Evolutionary conservation across 1,140 invertebrate genomes (phyloP).

Genomic region (Drosophila saltans): DNA sequence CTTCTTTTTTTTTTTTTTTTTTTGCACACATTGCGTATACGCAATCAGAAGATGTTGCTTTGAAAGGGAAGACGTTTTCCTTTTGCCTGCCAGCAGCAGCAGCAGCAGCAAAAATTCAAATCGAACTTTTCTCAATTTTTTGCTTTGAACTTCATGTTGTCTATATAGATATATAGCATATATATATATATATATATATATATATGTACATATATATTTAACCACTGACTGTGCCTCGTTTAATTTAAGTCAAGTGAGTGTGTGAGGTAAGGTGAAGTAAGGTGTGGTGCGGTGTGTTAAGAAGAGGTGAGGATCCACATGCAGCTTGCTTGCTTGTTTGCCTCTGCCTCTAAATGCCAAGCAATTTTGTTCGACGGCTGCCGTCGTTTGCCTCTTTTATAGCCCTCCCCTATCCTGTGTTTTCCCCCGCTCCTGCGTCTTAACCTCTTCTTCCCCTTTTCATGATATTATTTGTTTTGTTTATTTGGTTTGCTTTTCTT

Average conservation of each 20-base stretch:
- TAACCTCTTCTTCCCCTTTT: not conserved
- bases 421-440: not conserved
- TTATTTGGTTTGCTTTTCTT: conserved; percentile 72
- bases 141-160: conserved; percentile 54
- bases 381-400: conserved; percentile 41
- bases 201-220: conserved; percentile 44
- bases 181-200: conserved; percentile 12
- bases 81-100: conserved; percentile 61
- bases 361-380: conserved; percentile 38
- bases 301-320: conserved; percentile 42
- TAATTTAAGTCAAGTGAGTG: conserved; percentile 79
- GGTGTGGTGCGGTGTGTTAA: not conserved
- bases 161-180: conserved; percentile 6
- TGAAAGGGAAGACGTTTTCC: conserved; percentile 66
- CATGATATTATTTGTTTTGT: conserved; percentile 65
- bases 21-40: conserved; percentile 72
- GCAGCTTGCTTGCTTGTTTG: conserved; percentile 36
- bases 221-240: conserved; percentile 52
- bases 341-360: conserved; percentile 46
- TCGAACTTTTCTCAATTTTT: conserved; percentile 26
- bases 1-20: conserved; percentile 49
- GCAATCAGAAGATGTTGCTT: conserved; percentile 69
- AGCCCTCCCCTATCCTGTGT: conserved; percentile 21
- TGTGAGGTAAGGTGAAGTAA: not conserved
- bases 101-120: conserved; percentile 51